Evolutionary conservation across 2,888 invertebrate genomes (phyloP).

Genomic region (Axea sp.): DNA sequence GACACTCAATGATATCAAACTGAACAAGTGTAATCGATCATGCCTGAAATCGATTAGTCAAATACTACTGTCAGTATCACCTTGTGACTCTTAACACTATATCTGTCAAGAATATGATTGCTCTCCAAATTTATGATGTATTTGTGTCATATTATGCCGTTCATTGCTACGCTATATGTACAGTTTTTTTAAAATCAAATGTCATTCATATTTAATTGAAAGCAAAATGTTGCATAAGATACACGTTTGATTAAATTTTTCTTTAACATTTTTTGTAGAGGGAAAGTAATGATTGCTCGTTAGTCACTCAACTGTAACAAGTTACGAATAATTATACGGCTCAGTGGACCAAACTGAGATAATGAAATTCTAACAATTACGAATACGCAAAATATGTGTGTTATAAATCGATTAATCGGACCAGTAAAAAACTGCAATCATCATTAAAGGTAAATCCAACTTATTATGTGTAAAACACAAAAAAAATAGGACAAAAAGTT

Average conservation of each 20-base stretch:
- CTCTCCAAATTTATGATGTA: background rate
- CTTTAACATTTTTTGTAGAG: background rate
- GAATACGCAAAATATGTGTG: conserved; percentile 18
- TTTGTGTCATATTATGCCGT: background rate
- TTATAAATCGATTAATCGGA: conserved; percentile 12
- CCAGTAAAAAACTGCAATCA: conserved; percentile 9
- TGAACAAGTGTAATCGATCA: conserved; percentile 35
- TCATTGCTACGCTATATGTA: background rate
- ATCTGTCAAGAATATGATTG: conserved; percentile 12
- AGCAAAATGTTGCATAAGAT: background rate
- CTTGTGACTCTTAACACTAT: conserved; percentile 9
- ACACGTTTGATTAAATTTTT: conserved; percentile 9
- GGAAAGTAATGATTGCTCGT: conserved; percentile 36
- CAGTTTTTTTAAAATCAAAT: background rate
- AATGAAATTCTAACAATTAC: conserved; percentile 43
- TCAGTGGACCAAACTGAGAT: conserved; percentile 40
- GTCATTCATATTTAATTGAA: background rate
- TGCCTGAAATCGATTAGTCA: conserved; percentile 3
- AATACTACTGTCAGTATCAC: conserved; percentile 13
- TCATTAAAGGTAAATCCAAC: conserved; percentile 6
- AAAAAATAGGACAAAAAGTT: too few relatives aligned
- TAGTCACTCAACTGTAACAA: conserved; percentile 24
- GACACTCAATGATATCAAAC: conserved; percentile 9
- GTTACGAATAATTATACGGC: conserved; percentile 41
- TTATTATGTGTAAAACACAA: too few relatives aligned